phyloP scores from a whole-genome alignment of 2,888 invertebrate species.

The Andrena bucephala region DNA sequence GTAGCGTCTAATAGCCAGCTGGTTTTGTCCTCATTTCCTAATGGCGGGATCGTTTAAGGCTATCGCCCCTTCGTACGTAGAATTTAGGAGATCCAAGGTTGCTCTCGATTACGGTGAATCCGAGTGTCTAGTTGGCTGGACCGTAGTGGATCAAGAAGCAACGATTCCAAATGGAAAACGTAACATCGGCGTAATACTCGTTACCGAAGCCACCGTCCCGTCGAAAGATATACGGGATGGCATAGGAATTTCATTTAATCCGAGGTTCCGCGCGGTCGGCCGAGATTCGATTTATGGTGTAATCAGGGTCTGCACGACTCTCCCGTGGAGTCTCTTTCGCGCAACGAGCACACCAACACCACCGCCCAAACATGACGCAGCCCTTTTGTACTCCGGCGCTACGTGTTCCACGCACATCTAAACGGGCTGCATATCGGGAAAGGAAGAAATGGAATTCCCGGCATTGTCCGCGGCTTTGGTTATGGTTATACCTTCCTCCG shows the following conservation, averaged over 20 bases:
- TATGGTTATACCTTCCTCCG: conserved; percentile 44
- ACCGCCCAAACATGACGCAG: conserved; percentile 56
- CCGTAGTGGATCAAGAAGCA: conserved; percentile 40
- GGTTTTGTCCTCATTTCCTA: no score
- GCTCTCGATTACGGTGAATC: background rate
- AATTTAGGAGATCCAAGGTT: background rate
- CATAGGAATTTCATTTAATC: conserved; percentile 83
- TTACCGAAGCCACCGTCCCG: conserved; percentile 60
- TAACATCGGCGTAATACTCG: conserved; percentile 65
- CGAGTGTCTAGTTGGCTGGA: background rate
- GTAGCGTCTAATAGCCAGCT: no score
- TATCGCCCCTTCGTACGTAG: background rate
- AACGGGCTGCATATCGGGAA: conserved; percentile 49
- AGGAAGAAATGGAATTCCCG: conserved; percentile 56
- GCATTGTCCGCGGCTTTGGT: conserved; percentile 55
- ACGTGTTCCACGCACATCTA: conserved; percentile 37
- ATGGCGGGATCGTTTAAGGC: background rate
- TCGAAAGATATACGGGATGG: conserved; percentile 81
- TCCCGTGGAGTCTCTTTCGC: conserved; percentile 58
- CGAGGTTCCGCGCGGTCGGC: conserved; percentile 79
- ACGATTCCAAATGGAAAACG: conserved; percentile 52
- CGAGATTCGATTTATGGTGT: conserved; percentile 83
- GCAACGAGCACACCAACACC: conserved; percentile 33
- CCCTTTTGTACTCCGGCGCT: conserved; percentile 51
- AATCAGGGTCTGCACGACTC: conserved; percentile 75